Conservation (phyloP, 2,888 invertebrate species). For the Sesia bembeciformis region DNA sequence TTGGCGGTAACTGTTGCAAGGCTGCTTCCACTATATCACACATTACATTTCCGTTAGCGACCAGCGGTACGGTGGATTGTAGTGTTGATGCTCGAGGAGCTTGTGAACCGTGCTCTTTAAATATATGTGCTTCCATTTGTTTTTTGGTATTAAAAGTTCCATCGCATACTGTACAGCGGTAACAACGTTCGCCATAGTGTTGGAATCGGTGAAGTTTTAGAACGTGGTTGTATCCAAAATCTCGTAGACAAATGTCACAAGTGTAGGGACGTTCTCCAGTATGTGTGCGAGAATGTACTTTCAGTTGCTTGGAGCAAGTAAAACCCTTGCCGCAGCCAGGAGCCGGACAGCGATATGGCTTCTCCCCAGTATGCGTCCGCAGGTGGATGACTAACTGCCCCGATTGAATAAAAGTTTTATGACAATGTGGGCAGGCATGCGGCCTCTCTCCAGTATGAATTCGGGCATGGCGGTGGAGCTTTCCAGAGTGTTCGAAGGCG, state of each 20-base stretch:
- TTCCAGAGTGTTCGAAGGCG: slow-evolving; percentile 93
- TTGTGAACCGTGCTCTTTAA: slow-evolving; percentile 72
- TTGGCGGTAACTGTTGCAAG: slow-evolving; percentile 68
- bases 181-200: slow-evolving; percentile 93
- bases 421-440: slow-evolving; percentile 90
- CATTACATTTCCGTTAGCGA: slow-evolving; percentile 49
- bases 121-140: slow-evolving; percentile 91
- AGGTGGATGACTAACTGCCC: slow-evolving; percentile 94
- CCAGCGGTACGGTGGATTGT: slow-evolving; percentile 36
- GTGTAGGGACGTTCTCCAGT: slow-evolving; percentile 94
- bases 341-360: slow-evolving; percentile 86
- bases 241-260: slow-evolving; percentile 92
- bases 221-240: slow-evolving; percentile 94
- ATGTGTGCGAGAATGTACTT: slow-evolving; percentile 92
- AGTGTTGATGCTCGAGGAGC: slow-evolving; percentile 47
- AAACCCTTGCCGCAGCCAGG: slow-evolving; percentile 92
- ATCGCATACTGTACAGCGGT: slow-evolving; percentile 93
- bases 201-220: slow-evolving; percentile 91
- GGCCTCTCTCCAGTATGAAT: slow-evolving; percentile 94
- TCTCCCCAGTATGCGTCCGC: slow-evolving; percentile 91
- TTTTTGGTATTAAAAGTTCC: slow-evolving; percentile 93
- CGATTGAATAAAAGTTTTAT: slow-evolving; percentile 92
- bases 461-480: slow-evolving; percentile 91
- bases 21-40: slow-evolving; percentile 61
- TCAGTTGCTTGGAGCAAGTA: slow-evolving; percentile 92